These are phyloP conservation scores for Rhyacichthys aspro DNA, from an alignment of 2,797 vertebrate genomes.

Conservation along the genomic window DNA sequence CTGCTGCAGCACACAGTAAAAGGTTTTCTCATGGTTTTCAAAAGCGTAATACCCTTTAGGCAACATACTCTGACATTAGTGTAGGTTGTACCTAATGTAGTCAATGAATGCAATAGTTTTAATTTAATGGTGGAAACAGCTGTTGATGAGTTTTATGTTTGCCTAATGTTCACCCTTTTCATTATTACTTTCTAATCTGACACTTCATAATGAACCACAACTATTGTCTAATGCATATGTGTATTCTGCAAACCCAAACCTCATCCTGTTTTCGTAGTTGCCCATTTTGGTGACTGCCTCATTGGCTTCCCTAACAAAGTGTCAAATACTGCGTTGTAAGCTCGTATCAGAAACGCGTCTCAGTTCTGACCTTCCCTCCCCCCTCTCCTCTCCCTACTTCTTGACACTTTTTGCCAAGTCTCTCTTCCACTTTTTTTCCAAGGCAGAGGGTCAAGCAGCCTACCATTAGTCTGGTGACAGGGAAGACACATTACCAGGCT, in stretches of 20 bases:
- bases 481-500: conserved; percentile 84
- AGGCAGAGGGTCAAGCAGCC: conserved; percentile 85
- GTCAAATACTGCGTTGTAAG: conserved; percentile 29
- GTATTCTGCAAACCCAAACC: no score
- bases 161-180: no score
- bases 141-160: no score
- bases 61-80: no score
- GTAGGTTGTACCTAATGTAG: no score
- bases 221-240: not conserved
- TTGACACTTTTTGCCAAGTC: conserved; percentile 82
- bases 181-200: no score
- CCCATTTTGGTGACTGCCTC: conserved; percentile 6
- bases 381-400: conserved; percentile 54
- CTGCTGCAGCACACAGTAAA: no score
- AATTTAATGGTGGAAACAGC: no score
- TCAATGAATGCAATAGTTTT: no score
- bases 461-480: conserved; percentile 85
- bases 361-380: conserved; percentile 60
- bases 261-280: conserved; percentile 1
- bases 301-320: conserved; percentile 8
- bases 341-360: conserved; percentile 58
- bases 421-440: conserved; percentile 85
- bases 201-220: not conserved
- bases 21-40: no score
- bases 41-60: no score